A percentile compares a stretch with the other conserved stretches of the same genome.
Conservation (phyloP, 2,888 invertebrate species). For the Polymixis lichenea region DNA sequence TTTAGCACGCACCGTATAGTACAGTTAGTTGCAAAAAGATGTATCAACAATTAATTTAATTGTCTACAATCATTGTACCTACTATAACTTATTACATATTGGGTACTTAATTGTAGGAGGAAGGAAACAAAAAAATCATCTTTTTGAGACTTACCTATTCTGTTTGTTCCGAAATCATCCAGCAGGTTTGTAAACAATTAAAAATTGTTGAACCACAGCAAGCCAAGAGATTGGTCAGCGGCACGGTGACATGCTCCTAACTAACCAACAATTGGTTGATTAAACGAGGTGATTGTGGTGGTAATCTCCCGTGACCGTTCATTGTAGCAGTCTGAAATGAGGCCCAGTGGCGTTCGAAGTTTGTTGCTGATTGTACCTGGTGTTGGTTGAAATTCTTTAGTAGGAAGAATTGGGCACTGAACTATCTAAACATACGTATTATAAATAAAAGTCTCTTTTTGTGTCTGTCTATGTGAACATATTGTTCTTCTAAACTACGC, state of each 20-base stretch:
- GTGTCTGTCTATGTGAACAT: neutral
- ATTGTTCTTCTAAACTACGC: neutral
- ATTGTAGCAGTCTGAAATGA: slow-evolving; percentile 38
- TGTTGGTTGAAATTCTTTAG: slow-evolving; percentile 16
- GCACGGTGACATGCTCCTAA: slow-evolving; percentile 24
- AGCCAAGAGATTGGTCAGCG: slow-evolving; percentile 44
- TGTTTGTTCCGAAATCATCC: neutral
- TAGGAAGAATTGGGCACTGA: neutral
- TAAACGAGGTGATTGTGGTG: slow-evolving; percentile 46
- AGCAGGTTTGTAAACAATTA: slow-evolving; percentile 30
- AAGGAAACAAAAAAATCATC: too few relatives aligned
- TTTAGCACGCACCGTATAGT: neutral
- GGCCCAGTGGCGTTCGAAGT: slow-evolving; percentile 16
- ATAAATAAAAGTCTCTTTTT: neutral
- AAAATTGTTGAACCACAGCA: slow-evolving; percentile 33
- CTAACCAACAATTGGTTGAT: slow-evolving; percentile 54
- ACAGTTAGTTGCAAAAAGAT: neutral
- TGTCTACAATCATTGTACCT: neutral
- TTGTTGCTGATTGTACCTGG: slow-evolving; percentile 6
- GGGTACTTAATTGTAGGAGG: too few relatives aligned
- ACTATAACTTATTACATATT: too few relatives aligned
- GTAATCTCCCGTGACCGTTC: slow-evolving; percentile 46
- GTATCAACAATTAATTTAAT: neutral
- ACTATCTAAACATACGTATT: neutral
- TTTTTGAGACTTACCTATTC: neutral